Evolutionary conservation across 1,140 invertebrate species (phyloP).

Genomic region (Drosophila grimshawi): DNA sequence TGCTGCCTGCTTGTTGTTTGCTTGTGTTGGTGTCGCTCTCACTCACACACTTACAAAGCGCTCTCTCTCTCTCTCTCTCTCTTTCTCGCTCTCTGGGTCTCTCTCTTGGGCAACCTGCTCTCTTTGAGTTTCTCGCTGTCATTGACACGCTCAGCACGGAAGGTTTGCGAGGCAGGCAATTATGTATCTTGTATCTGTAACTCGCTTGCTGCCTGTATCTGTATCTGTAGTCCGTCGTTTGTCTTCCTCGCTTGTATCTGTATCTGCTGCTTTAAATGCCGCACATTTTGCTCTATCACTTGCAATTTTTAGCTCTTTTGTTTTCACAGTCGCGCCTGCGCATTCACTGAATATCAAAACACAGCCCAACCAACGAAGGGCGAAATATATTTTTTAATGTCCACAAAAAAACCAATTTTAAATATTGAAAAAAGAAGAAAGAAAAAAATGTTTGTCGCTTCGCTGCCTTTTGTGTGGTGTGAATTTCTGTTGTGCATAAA

Average conservation of each 20-base stretch:
- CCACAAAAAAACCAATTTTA: slow-evolving; percentile 3
- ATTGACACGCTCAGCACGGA: slow-evolving; percentile 71
- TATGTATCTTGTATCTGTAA: slow-evolving; percentile 81
- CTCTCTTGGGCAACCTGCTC: not conserved
- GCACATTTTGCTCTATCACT: slow-evolving; percentile 72
- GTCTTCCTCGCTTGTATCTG: not conserved
- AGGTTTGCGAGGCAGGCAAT: slow-evolving; percentile 63
- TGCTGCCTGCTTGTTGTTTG: slow-evolving; percentile 21
- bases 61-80: slow-evolving; percentile 5
- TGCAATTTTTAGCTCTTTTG: slow-evolving; percentile 50
- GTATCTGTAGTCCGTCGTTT: slow-evolving; percentile 15
- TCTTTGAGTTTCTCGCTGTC: slow-evolving; percentile 44
- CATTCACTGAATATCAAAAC: slow-evolving; percentile 43
- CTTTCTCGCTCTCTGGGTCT: not conserved
- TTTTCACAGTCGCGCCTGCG: slow-evolving; percentile 49
- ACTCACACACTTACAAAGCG: slow-evolving; percentile 40
- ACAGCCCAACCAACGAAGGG: not conserved
- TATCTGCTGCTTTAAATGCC: slow-evolving; percentile 58
- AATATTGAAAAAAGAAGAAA: not conserved
- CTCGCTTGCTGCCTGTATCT: slow-evolving; percentile 47
- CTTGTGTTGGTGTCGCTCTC: slow-evolving; percentile 60
- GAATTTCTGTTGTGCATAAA: slow-evolving; percentile 35
- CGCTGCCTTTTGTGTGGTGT: slow-evolving; percentile 35
- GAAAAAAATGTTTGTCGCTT: slow-evolving; percentile 13
- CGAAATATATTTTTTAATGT: not conserved